Evolutionary conservation across 2,797 vertebrate species (phyloP).

Genomic region (Bradypodion ventrale): DNA sequence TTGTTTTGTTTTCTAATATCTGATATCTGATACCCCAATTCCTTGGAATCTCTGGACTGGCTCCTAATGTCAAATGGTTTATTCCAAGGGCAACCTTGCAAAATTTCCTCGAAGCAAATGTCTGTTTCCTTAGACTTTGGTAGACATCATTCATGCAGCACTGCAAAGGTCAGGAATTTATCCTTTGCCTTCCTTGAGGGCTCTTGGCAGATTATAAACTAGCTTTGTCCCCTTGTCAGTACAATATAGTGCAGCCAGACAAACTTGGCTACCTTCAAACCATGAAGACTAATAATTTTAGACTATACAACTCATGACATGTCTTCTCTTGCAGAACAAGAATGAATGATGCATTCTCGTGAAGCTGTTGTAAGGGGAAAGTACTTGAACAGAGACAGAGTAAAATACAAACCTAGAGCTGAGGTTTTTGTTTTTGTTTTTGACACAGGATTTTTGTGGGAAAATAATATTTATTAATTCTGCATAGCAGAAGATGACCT

Average conservation of each 20-base stretch:
- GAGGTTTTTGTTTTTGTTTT: too few relatives aligned
- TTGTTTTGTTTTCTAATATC: slow-evolving; percentile 4
- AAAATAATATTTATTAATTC: neutral
- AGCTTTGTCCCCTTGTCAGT: slow-evolving; percentile 23
- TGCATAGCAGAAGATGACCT: neutral
- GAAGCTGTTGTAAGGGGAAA: slow-evolving; percentile 90
- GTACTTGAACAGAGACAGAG: slow-evolving; percentile 84
- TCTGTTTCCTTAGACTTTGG: slow-evolving; percentile 43
- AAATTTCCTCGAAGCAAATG: slow-evolving; percentile 59
- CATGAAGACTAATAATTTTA: neutral
- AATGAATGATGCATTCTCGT: slow-evolving; percentile 78
- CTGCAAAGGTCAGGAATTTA: slow-evolving; percentile 57
- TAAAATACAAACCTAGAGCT: slow-evolving; percentile 71
- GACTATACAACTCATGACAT: slow-evolving; percentile 28
- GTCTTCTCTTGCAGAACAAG: slow-evolving; percentile 71
- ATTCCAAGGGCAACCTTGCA: slow-evolving; percentile 59
- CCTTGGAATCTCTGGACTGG: slow-evolving; percentile 28
- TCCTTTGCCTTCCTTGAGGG: slow-evolving; percentile 51
- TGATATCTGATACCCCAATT: neutral
- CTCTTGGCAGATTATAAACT: slow-evolving; percentile 53
- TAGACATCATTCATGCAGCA: slow-evolving; percentile 37
- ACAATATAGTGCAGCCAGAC: slow-evolving; percentile 28
- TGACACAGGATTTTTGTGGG: neutral
- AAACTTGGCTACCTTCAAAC: slow-evolving; percentile 36
- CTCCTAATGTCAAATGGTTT: slow-evolving; percentile 60